Evolutionary conservation across 2,888 invertebrate species (phyloP).

Genomic region (Rhyacophila evoluta): DNA sequence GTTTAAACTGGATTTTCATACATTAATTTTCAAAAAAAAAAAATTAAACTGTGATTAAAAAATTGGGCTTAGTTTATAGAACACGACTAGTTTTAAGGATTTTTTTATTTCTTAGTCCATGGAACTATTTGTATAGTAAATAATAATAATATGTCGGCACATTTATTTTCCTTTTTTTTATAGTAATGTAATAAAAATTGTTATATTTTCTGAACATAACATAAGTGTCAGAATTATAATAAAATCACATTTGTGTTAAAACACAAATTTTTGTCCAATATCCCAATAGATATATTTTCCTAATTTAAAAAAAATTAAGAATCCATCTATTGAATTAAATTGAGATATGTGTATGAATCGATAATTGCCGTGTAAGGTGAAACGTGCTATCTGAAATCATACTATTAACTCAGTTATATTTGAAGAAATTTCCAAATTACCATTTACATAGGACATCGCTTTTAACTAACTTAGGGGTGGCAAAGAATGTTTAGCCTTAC

Average conservation of each 20-base stretch:
- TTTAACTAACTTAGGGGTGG: neutral
- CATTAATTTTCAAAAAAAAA: neutral
- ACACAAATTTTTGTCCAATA: neutral
- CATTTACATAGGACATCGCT: neutral
- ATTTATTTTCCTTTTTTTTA: neutral
- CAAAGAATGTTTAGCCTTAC: neutral
- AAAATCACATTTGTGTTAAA: neutral
- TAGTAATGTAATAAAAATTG: neutral
- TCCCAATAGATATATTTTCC: neutral
- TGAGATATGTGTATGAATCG: neutral
- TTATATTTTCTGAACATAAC: neutral
- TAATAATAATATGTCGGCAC: neutral
- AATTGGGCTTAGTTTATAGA: conserved; percentile 12
- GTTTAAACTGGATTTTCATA: neutral
- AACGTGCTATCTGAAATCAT: conserved; percentile 1
- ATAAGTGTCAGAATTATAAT: neutral
- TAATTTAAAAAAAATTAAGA: neutral
- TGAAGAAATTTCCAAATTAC: too few species aligned
- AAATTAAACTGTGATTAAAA: conserved; percentile 22
- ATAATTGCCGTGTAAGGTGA: neutral
- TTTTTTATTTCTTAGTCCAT: neutral
- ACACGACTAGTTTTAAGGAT: neutral
- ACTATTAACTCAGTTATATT: too few species aligned
- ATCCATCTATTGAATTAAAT: too few species aligned
- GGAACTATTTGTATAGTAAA: neutral